phyloP scores from a whole-genome alignment of 2,888 invertebrate genomes.

The Campoplex nolae region DNA sequence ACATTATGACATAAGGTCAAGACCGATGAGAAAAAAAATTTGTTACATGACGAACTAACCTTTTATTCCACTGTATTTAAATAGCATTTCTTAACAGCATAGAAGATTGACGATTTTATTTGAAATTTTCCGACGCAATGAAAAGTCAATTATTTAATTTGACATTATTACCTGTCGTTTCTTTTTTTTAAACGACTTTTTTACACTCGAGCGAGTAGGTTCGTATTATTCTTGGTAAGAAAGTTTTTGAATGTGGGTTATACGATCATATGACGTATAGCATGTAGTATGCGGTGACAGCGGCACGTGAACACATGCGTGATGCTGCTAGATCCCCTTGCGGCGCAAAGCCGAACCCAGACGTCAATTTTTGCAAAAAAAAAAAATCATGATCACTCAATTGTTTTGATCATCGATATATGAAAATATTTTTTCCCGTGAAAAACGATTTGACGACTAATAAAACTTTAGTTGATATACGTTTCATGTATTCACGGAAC shows the following conservation, averaged over 20 bases:
- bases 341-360: too few species aligned
- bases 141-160: neutral
- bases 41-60: constrained; percentile 34
- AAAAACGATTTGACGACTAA: too few species aligned
- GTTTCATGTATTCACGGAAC: too few species aligned
- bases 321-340: too few species aligned
- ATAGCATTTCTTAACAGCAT: neutral
- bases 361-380: too few species aligned
- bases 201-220: neutral
- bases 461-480: too few species aligned
- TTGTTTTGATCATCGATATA: too few species aligned
- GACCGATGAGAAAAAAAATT: constrained; percentile 25
- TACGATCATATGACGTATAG: neutral
- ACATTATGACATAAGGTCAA: neutral
- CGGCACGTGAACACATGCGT: too few species aligned
- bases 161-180: neutral
- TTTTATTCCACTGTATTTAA: constrained; percentile 2
- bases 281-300: too few species aligned
- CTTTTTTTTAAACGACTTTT: neutral
- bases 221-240: neutral
- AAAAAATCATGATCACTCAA: too few species aligned
- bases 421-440: too few species aligned
- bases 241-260: neutral
- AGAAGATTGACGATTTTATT: neutral
- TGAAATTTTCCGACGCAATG: too few species aligned